Conservation (phyloP, 1,140 invertebrate species). For the Vollenhovia emeryi region DNA sequence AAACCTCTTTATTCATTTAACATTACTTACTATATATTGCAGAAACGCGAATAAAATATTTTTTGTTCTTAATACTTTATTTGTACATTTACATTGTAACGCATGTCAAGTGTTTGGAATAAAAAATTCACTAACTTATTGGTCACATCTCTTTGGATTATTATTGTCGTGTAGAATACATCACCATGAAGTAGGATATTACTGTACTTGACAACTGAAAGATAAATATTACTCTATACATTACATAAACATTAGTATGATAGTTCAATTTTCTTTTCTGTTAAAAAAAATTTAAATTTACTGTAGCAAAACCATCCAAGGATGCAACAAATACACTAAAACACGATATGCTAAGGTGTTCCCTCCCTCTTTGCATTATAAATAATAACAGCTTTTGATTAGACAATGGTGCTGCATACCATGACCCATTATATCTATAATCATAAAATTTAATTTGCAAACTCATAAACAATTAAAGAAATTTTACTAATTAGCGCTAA, state of each 20-base stretch:
- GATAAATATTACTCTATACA: neutral
- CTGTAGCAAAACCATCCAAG: constrained; percentile 11
- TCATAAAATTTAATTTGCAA: no score
- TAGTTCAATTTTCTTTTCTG: neutral
- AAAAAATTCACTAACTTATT: neutral
- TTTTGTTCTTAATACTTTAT: neutral
- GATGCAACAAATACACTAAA: neutral
- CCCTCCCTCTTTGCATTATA: constrained; percentile 14
- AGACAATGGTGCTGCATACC: constrained; percentile 31
- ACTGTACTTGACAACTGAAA: constrained; percentile 19
- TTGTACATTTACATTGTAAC: neutral
- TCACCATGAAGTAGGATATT: constrained; percentile 32
- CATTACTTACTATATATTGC: neutral
- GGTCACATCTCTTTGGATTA: neutral
- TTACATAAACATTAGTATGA: neutral
- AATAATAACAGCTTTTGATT: constrained; percentile 25
- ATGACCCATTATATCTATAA: constrained; percentile 21
- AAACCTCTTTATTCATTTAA: neutral
- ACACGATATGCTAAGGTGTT: neutral
- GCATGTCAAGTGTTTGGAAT: neutral
- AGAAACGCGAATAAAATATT: neutral
- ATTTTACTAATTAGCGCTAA: neutral
- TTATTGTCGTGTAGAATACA: constrained; percentile 17
- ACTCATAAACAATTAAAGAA: neutral
- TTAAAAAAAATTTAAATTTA: constrained; percentile 21